Conservation (phyloP, 1,140 invertebrate genomes). For the Rhynchophorus ferrugineus region DNA sequence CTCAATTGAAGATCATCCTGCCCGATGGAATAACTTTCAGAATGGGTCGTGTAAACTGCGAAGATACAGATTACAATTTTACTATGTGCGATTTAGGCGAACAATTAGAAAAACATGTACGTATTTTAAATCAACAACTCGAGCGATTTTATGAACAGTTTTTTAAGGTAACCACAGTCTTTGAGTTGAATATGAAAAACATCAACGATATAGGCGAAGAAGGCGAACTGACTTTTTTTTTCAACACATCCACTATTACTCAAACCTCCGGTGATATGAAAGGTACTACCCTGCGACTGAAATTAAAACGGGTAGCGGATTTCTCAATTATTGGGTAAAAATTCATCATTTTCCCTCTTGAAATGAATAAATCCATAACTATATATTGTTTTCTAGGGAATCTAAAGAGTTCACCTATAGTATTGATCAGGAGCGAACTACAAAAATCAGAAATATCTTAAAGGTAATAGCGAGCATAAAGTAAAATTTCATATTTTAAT, state of each 20-base stretch:
- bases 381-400: conserved; percentile 32
- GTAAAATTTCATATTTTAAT: neutral
- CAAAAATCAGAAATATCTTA: conserved; percentile 19
- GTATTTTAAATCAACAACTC: neutral
- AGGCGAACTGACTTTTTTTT: neutral
- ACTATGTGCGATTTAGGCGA: conserved; percentile 4
- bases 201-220: conserved; percentile 16
- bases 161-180: conserved; percentile 33
- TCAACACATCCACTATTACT: conserved; percentile 10
- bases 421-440: conserved; percentile 12
- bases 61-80: neutral
- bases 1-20: conserved; percentile 31
- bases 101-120: conserved; percentile 2
- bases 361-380: conserved; percentile 14
- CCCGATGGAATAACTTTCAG: conserved; percentile 33
- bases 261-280: conserved; percentile 24
- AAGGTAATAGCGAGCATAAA: conserved; percentile 9
- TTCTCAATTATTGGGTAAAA: conserved; percentile 36
- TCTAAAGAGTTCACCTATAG: conserved; percentile 36
- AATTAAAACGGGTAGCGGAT: conserved; percentile 35
- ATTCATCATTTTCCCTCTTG: conserved; percentile 12
- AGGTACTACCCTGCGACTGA: conserved; percentile 27
- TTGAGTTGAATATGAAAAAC: conserved; percentile 39
- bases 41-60: conserved; percentile 13
- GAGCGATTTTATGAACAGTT: too few species aligned